Percentiles rank a stretch among this genome's conserved stretches.
These are phyloP conservation scores for Sebastes jordani DNA, from an alignment of 2,797 vertebrate species.

Conservation along the genomic window DNA sequence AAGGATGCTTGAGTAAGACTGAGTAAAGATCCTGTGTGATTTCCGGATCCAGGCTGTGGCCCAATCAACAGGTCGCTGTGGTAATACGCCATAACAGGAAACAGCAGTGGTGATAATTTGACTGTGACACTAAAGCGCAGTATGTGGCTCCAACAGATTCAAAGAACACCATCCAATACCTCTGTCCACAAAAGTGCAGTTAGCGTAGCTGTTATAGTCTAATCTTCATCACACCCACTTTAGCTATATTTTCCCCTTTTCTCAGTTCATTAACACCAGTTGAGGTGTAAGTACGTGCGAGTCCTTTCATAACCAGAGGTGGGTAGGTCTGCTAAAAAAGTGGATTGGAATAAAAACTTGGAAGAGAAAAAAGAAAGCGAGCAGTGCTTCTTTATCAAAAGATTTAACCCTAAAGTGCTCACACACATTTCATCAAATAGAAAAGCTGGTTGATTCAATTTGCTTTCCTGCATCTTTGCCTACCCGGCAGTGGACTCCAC, in stretches of 20 bases:
- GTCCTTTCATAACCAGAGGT: conserved; percentile 20
- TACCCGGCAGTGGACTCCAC: background rate
- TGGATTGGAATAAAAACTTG: conserved; percentile 18
- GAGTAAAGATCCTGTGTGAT: background rate
- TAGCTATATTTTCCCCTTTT: conserved; percentile 25
- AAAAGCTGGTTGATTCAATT: conserved; percentile 41
- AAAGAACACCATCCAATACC: background rate
- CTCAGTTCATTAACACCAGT: conserved; percentile 60
- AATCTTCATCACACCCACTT: conserved; percentile 32
- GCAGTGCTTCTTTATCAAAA: conserved; percentile 17
- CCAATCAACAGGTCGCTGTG: background rate
- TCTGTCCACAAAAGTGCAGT: conserved; percentile 9
- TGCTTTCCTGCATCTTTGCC: conserved; percentile 30
- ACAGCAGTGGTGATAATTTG: background rate
- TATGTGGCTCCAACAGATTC: background rate
- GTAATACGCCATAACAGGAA: background rate
- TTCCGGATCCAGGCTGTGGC: background rate
- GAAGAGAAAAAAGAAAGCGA: conserved; percentile 45
- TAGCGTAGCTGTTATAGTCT: background rate
- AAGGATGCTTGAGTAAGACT: background rate
- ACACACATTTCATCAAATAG: conserved; percentile 35
- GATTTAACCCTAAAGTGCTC: conserved; percentile 28
- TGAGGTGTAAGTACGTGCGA: conserved; percentile 10
- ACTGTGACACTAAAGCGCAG: background rate
- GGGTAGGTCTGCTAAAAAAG: conserved; percentile 2